These are phyloP conservation scores for Phortica okadai DNA, from an alignment of 2,888 invertebrate genomes.

Conservation along the genomic window DNA sequence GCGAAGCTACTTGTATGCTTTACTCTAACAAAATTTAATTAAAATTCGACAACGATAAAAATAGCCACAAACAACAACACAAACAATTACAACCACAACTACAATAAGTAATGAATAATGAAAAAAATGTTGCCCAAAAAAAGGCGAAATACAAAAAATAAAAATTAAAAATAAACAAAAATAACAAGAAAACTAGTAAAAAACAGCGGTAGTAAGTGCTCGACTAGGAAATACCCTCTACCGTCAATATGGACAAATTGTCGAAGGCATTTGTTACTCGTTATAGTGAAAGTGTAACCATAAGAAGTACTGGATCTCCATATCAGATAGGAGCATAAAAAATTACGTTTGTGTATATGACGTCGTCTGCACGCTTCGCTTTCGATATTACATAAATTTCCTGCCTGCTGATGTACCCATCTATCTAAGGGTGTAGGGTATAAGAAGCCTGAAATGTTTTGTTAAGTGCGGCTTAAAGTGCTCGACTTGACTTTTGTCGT, in stretches of 20 bases:
- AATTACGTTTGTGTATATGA: too few relatives aligned
- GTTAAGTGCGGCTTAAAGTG: constrained; percentile 56
- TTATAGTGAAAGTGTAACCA: too few relatives aligned
- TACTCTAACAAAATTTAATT: constrained; percentile 58
- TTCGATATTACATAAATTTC: too few relatives aligned
- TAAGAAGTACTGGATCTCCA: too few relatives aligned
- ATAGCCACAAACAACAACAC: constrained; percentile 31
- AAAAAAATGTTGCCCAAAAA: neutral
- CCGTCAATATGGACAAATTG: too few relatives aligned
- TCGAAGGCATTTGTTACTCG: too few relatives aligned
- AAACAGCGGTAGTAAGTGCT: neutral
- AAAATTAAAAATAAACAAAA: constrained; percentile 28
- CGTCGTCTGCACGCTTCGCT: too few relatives aligned
- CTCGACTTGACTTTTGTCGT: constrained; percentile 57
- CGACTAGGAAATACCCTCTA: neutral
- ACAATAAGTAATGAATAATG: neutral
- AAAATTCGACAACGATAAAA: constrained; percentile 66
- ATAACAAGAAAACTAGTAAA: constrained; percentile 14
- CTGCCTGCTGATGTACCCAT: too few relatives aligned
- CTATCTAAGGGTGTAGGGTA: neutral
- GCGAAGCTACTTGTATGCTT: constrained; percentile 30
- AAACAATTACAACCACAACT: neutral
- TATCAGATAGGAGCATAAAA: too few relatives aligned
- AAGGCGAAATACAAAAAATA: constrained; percentile 42
- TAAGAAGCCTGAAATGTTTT: constrained; percentile 43